Percentiles rank a stretch among this genome's conserved stretches.
Conservation (phyloP, 2,888 invertebrate genomes). For the Lasioglossum marginatum region DNA sequence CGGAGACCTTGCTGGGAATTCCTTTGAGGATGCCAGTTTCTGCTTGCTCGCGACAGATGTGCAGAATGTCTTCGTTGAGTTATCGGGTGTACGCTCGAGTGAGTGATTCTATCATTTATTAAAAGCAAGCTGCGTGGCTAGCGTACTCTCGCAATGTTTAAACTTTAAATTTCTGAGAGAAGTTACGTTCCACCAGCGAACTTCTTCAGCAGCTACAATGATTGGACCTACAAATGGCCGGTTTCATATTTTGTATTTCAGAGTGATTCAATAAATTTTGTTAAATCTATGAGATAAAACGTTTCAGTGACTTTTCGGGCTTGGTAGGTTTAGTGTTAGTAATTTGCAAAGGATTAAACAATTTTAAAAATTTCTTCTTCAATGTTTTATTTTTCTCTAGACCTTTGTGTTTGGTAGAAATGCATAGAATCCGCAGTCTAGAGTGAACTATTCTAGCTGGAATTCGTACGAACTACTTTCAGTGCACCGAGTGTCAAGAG, state of each 20-base stretch:
- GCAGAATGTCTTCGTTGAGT: not conserved
- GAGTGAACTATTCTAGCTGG: not conserved
- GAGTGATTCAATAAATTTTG: too few species aligned
- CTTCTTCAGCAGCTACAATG: not conserved
- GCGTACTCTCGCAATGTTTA: not conserved
- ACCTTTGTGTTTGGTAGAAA: not conserved
- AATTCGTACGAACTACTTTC: not conserved
- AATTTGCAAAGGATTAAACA: not conserved
- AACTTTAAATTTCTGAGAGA: not conserved
- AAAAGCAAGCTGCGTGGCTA: not conserved
- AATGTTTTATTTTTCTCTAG: not conserved
- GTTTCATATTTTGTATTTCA: not conserved
- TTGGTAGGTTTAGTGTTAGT: too few species aligned
- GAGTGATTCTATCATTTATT: not conserved
- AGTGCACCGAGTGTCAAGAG: not conserved
- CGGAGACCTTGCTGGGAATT: not conserved
- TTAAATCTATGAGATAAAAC: too few species aligned
- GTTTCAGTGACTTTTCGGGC: too few species aligned
- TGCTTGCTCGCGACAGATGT: slow-evolving; percentile 3
- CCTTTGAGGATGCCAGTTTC: slow-evolving; percentile 23
- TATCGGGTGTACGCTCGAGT: not conserved
- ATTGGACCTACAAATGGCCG: not conserved
- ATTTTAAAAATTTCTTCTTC: not conserved
- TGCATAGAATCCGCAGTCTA: not conserved
- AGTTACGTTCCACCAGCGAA: not conserved